Percentiles rank a stretch among this genome's conserved stretches.
phyloP scores from a whole-genome alignment of 2,797 vertebrate genomes.

The Hippoglossus hippoglossus region DNA sequence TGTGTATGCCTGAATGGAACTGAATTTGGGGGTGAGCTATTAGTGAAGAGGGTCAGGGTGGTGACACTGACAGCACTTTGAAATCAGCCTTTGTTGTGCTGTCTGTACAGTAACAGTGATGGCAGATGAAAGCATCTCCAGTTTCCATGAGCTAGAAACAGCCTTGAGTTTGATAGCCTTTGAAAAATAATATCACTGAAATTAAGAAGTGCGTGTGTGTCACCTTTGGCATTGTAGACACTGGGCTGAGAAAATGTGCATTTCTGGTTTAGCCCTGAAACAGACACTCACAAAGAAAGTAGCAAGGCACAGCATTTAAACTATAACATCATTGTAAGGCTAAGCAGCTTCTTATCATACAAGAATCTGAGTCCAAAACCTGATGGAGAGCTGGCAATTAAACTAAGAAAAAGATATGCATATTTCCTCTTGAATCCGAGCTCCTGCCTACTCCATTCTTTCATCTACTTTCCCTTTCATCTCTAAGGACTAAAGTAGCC shows the following conservation, averaged over 20 bases:
- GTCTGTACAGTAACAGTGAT: not conserved
- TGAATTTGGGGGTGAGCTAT: conserved; percentile 4
- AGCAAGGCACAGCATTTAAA: not conserved
- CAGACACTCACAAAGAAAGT: not conserved
- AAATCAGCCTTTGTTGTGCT: conserved; percentile 21
- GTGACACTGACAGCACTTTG: conserved; percentile 6
- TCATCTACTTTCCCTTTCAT: conserved; percentile 49
- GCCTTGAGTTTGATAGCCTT: not conserved
- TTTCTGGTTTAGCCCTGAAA: not conserved
- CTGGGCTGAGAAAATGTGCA: not conserved
- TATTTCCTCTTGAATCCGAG: conserved; percentile 28
- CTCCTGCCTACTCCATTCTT: conserved; percentile 25
- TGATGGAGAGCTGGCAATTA: conserved; percentile 34
- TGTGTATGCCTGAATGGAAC: not conserved
- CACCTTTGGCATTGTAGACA: conserved; percentile 5
- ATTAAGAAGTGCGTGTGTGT: not conserved
- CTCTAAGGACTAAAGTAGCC: not conserved
- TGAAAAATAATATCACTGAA: not conserved
- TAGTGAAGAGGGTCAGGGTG: not conserved
- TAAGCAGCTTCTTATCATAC: not conserved
- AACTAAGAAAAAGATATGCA: conserved; percentile 20
- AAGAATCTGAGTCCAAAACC: conserved; percentile 13
- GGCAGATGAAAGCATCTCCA: conserved; percentile 5
- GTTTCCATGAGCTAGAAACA: not conserved
- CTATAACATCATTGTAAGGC: not conserved